Percentiles rank a stretch among this genome's conserved stretches.
Evolutionary conservation across 2,797 vertebrate species (phyloP).

Genomic region (Sylvia borin): DNA sequence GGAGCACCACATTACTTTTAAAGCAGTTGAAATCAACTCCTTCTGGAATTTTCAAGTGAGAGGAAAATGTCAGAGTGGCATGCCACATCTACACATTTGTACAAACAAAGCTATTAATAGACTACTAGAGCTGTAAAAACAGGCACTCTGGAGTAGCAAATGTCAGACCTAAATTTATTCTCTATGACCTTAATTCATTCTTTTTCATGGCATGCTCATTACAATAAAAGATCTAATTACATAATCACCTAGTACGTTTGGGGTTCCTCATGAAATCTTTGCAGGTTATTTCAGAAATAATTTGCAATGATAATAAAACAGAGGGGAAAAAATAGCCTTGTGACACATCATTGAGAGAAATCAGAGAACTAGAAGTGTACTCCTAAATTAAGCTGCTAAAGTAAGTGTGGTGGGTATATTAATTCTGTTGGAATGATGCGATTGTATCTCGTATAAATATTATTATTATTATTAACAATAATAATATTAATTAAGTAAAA

Average conservation of each 20-base stretch:
- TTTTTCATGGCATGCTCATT: not conserved
- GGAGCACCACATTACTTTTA: not conserved
- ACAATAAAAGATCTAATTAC: not conserved
- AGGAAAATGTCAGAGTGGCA: not conserved
- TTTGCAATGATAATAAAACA: not conserved
- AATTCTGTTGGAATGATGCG: not conserved
- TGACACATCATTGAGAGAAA: not conserved
- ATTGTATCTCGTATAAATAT: not conserved
- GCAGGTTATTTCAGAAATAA: not conserved
- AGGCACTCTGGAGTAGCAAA: not conserved
- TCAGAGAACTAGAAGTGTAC: not conserved
- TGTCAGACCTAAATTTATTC: not conserved
- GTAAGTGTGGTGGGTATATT: not conserved
- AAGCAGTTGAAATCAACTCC: not conserved
- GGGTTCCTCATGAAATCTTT: not conserved
- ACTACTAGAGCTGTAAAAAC: not conserved
- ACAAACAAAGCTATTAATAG: conserved; percentile 4
- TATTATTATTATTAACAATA: not conserved
- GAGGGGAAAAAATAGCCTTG: not conserved
- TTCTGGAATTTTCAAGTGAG: not conserved
- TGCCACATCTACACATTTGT: not conserved
- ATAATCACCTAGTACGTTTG: not conserved
- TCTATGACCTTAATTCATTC: not conserved
- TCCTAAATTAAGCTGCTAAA: not conserved
- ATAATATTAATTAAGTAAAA: not conserved